A percentile compares a stretch with the other conserved stretches of the same genome.
These are phyloP conservation scores for Narcine bancroftii DNA, from an alignment of 2,113 vertebrate genomes.

Conservation along the genomic window DNA sequence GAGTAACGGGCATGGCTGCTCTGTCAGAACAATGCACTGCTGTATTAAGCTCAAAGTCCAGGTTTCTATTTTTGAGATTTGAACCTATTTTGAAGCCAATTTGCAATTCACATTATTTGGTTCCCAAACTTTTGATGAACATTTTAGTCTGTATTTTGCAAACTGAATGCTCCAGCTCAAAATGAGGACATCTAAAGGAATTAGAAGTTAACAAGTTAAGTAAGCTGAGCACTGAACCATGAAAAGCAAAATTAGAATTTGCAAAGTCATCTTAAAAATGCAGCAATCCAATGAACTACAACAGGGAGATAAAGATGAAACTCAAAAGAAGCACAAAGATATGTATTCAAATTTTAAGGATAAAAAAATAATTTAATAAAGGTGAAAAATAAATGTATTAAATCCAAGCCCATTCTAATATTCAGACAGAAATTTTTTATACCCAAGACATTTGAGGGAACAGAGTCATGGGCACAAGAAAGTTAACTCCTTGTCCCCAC, in stretches of 20 bases:
- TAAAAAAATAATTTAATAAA: neutral
- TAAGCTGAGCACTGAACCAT: neutral
- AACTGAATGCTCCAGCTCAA: slow-evolving; percentile 16
- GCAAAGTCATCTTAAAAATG: neutral
- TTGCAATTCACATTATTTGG: slow-evolving; percentile 15
- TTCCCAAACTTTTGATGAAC: neutral
- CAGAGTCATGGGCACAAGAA: neutral
- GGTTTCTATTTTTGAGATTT: slow-evolving; percentile 25
- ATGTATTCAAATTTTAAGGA: neutral
- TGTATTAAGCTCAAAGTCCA: neutral
- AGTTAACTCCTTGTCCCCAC: neutral
- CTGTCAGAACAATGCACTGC: slow-evolving; percentile 2
- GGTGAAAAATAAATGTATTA: neutral
- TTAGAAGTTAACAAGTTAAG: neutral
- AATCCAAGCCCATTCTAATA: neutral
- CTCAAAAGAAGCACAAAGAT: neutral
- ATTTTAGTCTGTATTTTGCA: neutral
- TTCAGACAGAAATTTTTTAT: neutral
- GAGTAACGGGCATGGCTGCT: neutral
- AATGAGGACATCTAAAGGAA: neutral
- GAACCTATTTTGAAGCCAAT: neutral
- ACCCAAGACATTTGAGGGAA: neutral
- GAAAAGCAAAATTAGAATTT: slow-evolving; percentile 7
- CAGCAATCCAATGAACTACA: neutral
- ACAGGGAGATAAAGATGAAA: neutral